Base-by-base conservation (phyloP, 2,113 vertebrate genomes). In the Ictalurus punctatus region DNA sequence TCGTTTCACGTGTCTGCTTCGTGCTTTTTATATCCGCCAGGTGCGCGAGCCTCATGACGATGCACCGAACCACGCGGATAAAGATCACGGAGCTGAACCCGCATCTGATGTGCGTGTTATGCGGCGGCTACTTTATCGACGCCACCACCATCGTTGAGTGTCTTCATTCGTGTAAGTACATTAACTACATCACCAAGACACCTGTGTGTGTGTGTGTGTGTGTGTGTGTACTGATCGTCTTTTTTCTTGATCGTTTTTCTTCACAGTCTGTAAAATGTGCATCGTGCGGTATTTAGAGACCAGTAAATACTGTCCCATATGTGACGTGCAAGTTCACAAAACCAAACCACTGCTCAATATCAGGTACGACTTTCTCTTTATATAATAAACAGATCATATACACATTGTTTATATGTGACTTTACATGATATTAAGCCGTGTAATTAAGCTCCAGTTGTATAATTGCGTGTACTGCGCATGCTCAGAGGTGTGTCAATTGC, bases 261-360 rank as follows among this genome's bases (percentile, higher is more conserved):
- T 52, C 94, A 0, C 94, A 99, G 98, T 99, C 92, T 99, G 99
- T 94, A 99, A 99, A 96, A 98, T 98, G 88, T 99, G 99, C 95
- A 99, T 99, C 92, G 99, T 99, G 58, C 97, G 97, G 88, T 99
- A 99, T 93, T 95, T 99, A 96, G 98, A 99, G 95, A 97, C 97
- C 92, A 99, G 98, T 96, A 99, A 99, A 94, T 99, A 98, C 93
- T 99, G 99, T 94, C 99, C 99, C 30, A 99, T 99, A 92, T 99
- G 99, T 93, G 99, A 99, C 91, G 99, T 99, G 89, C 99, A 99
- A 95, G 99, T 99, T 93, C 99, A 99, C 94, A 99, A 99, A 97
- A 99, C 99, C 74, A 98, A 98, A 90, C 99, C 99, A 40, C 96
- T 99, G 89, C 96, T 99, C 92, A 99, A 99, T 92, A 99, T 99